These are phyloP conservation scores for Meteorus colon DNA, from an alignment of 2,888 invertebrate species.

Conservation along the genomic window DNA sequence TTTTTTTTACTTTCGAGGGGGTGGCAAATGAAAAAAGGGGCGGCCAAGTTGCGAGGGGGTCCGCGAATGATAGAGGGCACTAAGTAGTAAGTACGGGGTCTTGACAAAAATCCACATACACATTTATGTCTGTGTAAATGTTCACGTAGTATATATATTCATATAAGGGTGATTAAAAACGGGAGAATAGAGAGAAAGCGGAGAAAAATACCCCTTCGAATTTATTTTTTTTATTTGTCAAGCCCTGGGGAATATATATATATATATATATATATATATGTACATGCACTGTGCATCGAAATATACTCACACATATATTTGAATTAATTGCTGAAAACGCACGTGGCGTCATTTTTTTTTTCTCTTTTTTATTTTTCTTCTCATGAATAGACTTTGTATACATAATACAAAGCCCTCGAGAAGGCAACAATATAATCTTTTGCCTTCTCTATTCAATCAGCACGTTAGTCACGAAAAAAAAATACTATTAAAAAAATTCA, in stretches of 20 bases:
- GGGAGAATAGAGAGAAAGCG: constrained; percentile 28
- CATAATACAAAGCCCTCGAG: constrained; percentile 11
- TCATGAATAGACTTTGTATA: constrained; percentile 1
- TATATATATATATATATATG: no score
- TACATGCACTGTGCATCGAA: neutral
- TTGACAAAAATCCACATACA: constrained; percentile 22
- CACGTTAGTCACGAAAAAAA: no score
- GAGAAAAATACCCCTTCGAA: constrained; percentile 31
- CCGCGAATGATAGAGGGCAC: constrained; percentile 35
- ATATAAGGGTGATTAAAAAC: constrained; percentile 34
- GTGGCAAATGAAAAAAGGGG: constrained; percentile 26
- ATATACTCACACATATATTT: constrained; percentile 12
- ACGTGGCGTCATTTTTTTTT: constrained; percentile 48
- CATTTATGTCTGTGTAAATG: neutral
- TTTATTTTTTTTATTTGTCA: constrained; percentile 4
- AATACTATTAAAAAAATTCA: no score
- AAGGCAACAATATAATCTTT: constrained; percentile 33
- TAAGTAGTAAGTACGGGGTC: constrained; percentile 35
- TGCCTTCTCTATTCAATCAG: neutral
- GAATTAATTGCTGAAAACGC: constrained; percentile 40
- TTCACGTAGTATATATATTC: neutral
- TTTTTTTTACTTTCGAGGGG: neutral
- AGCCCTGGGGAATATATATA: constrained; percentile 22
- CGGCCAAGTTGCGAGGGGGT: constrained; percentile 6
- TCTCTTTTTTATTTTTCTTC: constrained; percentile 26